phyloP scores from a whole-genome alignment of 2,797 vertebrate genomes.

The Adelosebastes latens region DNA sequence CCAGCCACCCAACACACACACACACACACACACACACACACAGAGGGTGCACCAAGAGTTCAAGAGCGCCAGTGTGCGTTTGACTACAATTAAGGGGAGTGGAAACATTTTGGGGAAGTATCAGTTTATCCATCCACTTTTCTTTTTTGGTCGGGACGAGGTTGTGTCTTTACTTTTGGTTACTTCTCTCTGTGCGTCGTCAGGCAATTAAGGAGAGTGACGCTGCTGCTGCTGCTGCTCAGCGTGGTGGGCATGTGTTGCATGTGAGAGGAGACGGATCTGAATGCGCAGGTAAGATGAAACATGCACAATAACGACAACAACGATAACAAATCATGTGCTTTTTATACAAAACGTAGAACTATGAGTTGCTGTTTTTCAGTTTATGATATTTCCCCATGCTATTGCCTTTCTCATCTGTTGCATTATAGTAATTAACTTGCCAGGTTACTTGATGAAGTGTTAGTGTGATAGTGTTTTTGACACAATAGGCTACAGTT shows the following conservation, averaged over 20 bases:
- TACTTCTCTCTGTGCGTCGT: neutral
- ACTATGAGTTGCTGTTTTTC: neutral
- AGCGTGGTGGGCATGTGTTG: conserved; percentile 16
- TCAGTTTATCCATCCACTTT: conserved; percentile 19
- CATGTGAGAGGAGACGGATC: conserved; percentile 6
- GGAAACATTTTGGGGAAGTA: conserved; percentile 42
- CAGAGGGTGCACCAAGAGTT: conserved; percentile 55
- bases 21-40: neutral
- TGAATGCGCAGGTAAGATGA: conserved; percentile 66
- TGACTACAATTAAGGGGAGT: conserved; percentile 40
- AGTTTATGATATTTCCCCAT: neutral
- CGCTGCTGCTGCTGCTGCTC: neutral
- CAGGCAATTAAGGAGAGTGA: conserved; percentile 17
- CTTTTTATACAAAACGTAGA: neutral
- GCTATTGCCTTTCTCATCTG: neutral
- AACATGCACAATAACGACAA: neutral
- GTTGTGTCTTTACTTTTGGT: neutral
- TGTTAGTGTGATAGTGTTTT: neutral
- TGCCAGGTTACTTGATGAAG: too few species aligned
- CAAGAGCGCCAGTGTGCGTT: conserved; percentile 42
- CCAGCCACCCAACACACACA: conserved; percentile 42
- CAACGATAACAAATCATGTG: neutral
- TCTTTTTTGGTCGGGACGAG: neutral
- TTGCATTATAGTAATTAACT: neutral
- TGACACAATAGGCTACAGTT: too few species aligned